phyloP scores from a whole-genome alignment of 1,140 invertebrate species.

The Apis florea region DNA sequence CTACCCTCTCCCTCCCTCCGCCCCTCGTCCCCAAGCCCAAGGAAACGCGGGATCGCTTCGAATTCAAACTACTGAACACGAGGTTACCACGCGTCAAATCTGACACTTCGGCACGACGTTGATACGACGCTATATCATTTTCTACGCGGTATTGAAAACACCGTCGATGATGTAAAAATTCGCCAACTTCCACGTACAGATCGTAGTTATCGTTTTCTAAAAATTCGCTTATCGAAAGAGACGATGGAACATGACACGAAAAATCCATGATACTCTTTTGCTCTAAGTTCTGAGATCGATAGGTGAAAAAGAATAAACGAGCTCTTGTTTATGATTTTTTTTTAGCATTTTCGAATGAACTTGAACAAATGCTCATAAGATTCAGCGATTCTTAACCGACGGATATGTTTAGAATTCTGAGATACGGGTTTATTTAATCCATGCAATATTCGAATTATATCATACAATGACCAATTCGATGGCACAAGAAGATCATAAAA shows the following conservation, averaged over 20 bases:
- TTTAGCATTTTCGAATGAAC: background rate
- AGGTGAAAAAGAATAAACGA: background rate
- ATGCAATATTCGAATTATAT: background rate
- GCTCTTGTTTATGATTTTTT: background rate
- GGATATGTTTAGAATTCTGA: background rate
- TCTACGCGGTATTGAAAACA: background rate
- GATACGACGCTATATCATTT: conserved; percentile 33
- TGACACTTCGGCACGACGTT: conserved; percentile 72
- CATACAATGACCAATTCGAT: background rate
- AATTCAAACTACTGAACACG: conserved; percentile 81
- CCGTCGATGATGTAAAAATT: background rate
- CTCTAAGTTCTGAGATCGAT: background rate
- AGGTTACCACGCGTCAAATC: conserved; percentile 81
- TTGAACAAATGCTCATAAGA: too few relatives aligned
- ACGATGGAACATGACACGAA: background rate
- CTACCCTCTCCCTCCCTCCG: conserved; percentile 47
- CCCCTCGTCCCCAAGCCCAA: conserved; percentile 70
- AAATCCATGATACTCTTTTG: too few relatives aligned
- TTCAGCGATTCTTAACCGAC: background rate
- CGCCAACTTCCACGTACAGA: background rate
- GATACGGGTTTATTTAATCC: too few relatives aligned
- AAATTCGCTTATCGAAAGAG: too few relatives aligned
- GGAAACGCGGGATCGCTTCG: conserved; percentile 81
- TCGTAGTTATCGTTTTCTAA: background rate
- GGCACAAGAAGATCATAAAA: background rate